Base-by-base conservation (phyloP, 2,113 vertebrate species). In the Nyctibius bracteatus region DNA sequence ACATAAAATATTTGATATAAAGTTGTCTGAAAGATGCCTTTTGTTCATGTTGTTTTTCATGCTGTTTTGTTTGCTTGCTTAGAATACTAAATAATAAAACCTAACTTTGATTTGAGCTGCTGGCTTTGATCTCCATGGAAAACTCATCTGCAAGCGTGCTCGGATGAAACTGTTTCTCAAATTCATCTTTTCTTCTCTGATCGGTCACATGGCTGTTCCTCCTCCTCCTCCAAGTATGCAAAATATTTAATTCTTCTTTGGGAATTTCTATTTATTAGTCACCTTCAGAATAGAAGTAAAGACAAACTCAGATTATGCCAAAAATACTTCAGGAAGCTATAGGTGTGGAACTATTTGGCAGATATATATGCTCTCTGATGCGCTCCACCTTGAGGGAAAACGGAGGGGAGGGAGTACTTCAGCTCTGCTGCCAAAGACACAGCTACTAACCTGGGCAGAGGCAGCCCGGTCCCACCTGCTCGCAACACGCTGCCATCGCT, bases 401-500 rank as follows among this genome's bases (percentile, higher is more conserved):
- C 0, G 2, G 23, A 65, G 6, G 15, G 25, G 12, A 80, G 7
- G 41, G 20, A 73, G 17, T 20, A 37, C 23, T 31, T 28, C 58
- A 94, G 28, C 47, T 78, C 55, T 58, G 59, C 77, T 70, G 59
- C 59, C 41, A 57, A 54, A 68, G 57, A 33, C 1, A 18, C 0
- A 1, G 43, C 27, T 63, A 7, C 8, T 18, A n/a, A 47, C 33
- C n/a, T 2, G 24, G 39, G 39, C 27, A 70, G 35, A 61, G 46
- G 58, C 59, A 92, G 58, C 52, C 24, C 25, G 11, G 55, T 62
- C 49, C 51, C 41, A 57, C 62, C 35, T 19, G 20, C 33, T 22
- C 0, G 0, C 1, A 1, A 39, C 30, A 44, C 0, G 0, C 3
- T 58, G 46, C 35, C 71, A 16, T 23, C 65, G 63, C 80, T 63